Percentiles rank a stretch among this genome's conserved stretches.
These are phyloP conservation scores for Octodon degus DNA, from an alignment of 2,113 vertebrate genomes.

Conservation along the genomic window DNA sequence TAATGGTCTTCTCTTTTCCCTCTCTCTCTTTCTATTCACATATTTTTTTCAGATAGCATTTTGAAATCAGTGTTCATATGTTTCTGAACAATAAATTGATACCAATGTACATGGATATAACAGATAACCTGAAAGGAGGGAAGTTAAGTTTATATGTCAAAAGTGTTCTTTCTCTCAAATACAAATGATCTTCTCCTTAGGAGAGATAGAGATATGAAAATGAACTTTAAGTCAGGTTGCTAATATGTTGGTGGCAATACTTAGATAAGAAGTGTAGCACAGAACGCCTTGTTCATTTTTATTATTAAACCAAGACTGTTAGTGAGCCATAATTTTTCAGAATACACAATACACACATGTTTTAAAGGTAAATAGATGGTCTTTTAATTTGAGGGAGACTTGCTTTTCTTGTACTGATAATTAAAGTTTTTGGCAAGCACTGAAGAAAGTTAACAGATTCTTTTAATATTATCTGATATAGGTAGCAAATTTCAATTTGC, in stretches of 20 bases:
- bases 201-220: constrained; percentile 18
- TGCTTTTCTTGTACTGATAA: not conserved
- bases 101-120: not conserved
- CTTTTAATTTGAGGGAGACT: not conserved
- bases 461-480: not conserved
- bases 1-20: not conserved
- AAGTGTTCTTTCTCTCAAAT: not conserved
- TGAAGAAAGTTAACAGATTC: not conserved
- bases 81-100: not conserved
- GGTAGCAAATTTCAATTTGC: not conserved
- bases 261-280: not conserved
- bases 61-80: not conserved
- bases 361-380: not conserved
- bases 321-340: not conserved
- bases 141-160: not conserved
- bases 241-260: not conserved
- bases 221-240: constrained; percentile 26
- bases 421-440: not conserved
- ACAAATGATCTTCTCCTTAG: not conserved
- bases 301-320: not conserved
- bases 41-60: not conserved
- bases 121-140: not conserved
- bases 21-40: not conserved
- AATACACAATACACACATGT: not conserved
- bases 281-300: not conserved